Evolutionary conservation across 2,888 invertebrate species (phyloP).

Genomic region (Prostheceraeus crozeri): DNA sequence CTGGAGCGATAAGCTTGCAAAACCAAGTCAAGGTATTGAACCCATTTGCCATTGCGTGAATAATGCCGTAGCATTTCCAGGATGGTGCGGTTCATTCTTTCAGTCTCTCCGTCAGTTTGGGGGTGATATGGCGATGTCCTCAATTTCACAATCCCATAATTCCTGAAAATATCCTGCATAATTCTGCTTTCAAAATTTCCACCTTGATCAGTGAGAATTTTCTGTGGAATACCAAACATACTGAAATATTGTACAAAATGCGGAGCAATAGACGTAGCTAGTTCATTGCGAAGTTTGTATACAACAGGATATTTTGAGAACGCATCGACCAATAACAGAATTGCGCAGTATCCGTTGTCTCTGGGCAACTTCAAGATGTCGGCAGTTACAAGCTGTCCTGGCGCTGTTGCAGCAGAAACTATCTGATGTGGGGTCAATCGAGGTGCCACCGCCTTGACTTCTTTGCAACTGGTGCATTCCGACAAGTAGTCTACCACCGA

Average conservation of each 20-base stretch:
- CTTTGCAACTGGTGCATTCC: too few relatives aligned
- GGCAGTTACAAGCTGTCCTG: too few relatives aligned
- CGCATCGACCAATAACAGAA: too few relatives aligned
- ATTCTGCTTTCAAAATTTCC: slow-evolving; percentile 5
- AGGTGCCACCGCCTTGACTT: too few relatives aligned
- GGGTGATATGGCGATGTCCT: slow-evolving; percentile 21
- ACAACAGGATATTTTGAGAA: slow-evolving; percentile 9
- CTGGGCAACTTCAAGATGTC: too few relatives aligned
- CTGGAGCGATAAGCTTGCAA: slow-evolving; percentile 11
- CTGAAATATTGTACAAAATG: slow-evolving; percentile 12
- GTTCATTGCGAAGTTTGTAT: slow-evolving; percentile 23
- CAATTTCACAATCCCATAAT: slow-evolving; percentile 3
- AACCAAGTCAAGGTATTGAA: neutral
- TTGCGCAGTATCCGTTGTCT: too few relatives aligned
- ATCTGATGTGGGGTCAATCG: too few relatives aligned
- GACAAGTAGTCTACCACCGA: too few relatives aligned
- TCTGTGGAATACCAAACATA: slow-evolving; percentile 4
- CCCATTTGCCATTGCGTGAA: neutral
- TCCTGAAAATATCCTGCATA: neutral
- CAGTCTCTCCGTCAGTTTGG: slow-evolving; percentile 5
- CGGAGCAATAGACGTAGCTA: slow-evolving; percentile 13
- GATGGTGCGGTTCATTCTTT: slow-evolving; percentile 8
- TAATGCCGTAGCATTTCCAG: slow-evolving; percentile 21
- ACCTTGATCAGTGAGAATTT: slow-evolving; percentile 6
- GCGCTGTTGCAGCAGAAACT: too few relatives aligned